Percentiles rank a stretch among this genome's conserved stretches.
Evolutionary conservation across 2,113 vertebrate genomes (phyloP).

Genomic region (Rhagologus leucostigma): DNA sequence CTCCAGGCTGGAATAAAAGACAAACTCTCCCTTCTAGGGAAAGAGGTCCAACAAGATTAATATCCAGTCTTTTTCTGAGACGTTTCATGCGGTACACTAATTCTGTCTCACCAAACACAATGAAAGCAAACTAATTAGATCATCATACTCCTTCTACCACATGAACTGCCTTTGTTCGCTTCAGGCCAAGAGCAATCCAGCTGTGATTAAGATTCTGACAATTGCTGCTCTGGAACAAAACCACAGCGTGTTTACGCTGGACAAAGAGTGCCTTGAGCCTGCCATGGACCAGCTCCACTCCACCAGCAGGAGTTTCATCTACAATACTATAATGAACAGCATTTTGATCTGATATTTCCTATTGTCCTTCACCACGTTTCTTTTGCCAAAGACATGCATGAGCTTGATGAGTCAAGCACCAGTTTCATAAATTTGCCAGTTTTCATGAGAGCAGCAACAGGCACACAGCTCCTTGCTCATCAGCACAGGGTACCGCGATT

Average conservation of each 20-base stretch:
- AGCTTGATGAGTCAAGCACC: not conserved
- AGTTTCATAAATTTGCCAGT: not conserved
- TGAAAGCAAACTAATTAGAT: slow-evolving; percentile 19
- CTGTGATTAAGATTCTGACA: slow-evolving; percentile 4
- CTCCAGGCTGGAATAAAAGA: not conserved
- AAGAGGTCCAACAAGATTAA: not conserved
- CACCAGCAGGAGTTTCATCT: not conserved
- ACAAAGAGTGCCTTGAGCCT: not conserved
- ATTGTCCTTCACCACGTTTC: not conserved
- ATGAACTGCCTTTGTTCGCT: slow-evolving; percentile 9
- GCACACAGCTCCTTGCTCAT: not conserved
- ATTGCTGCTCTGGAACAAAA: slow-evolving; percentile 1
- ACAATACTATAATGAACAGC: fast-evolving
- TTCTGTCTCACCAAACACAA: not conserved
- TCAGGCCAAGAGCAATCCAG: slow-evolving; percentile 3
- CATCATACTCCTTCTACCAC: not conserved
- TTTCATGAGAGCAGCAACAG: not conserved
- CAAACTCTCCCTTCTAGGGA: not conserved
- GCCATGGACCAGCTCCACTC: not conserved
- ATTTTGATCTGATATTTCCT: not conserved
- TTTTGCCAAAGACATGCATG: not conserved
- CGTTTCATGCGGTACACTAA: not conserved
- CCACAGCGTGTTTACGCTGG: not conserved
- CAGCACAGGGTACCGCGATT: fast-evolving
- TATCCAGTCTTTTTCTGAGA: not conserved